phyloP scores from a whole-genome alignment of 1,140 invertebrate genomes.

The Drosophila chauvacae region DNA sequence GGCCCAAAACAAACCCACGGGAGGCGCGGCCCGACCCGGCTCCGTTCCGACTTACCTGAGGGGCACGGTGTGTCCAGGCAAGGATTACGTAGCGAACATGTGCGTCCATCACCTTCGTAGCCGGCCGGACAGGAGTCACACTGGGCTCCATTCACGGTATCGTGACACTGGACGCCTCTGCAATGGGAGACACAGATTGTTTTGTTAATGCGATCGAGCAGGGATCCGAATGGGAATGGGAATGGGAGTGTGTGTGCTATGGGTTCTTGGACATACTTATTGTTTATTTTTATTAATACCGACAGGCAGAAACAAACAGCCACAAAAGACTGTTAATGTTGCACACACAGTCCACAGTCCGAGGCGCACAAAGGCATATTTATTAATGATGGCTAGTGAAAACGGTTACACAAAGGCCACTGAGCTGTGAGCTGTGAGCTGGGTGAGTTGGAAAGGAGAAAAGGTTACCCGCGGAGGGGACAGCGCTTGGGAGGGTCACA shows the following conservation, averaged over 20 bases:
- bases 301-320: constrained; percentile 78
- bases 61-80: constrained; percentile 92
- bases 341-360: constrained; percentile 53
- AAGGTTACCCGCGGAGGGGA: constrained; percentile 60
- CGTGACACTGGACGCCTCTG: constrained; percentile 91
- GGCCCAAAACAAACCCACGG: constrained; percentile 51
- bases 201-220: constrained; percentile 47
- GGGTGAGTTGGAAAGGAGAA: constrained; percentile 43
- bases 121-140: constrained; percentile 94
- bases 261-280: constrained; percentile 38
- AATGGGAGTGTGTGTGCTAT: constrained; percentile 25
- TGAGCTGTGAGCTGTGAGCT: constrained; percentile 29
- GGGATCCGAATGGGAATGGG: background rate
- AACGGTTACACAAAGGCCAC: constrained; percentile 52
- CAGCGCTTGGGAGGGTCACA: constrained; percentile 36
- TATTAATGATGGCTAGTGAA: constrained; percentile 73
- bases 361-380: constrained; percentile 70
- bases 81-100: constrained; percentile 88
- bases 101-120: constrained; percentile 92
- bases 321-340: constrained; percentile 73
- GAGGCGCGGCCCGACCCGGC: constrained; percentile 7
- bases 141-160: constrained; percentile 89
- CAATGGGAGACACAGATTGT: constrained; percentile 58
- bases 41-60: constrained; percentile 85
- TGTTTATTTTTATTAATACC: constrained; percentile 83